These are phyloP conservation scores for Papilio polytes DNA, from an alignment of 1,140 invertebrate genomes.

Conservation along the genomic window DNA sequence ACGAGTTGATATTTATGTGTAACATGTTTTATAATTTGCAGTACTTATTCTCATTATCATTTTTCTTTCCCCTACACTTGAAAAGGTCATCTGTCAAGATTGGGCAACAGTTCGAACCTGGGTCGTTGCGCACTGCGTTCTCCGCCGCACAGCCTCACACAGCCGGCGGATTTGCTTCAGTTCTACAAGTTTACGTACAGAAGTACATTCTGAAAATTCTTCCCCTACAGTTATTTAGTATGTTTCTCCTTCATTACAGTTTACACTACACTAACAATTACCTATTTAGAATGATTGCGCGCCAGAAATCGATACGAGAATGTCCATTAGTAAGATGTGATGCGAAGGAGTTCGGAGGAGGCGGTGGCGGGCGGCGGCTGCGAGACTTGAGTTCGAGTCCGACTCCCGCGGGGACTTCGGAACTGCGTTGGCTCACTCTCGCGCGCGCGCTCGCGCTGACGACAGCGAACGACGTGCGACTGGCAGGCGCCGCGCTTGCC, in stretches of 20 bases:
- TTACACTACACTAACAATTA: neutral
- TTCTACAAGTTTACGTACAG: too few species aligned
- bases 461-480: neutral
- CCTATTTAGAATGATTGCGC: neutral
- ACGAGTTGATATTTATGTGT: too few species aligned
- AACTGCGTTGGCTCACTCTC: conserved; percentile 44
- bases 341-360: neutral
- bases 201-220: too few species aligned
- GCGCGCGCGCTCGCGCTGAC: neutral
- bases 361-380: conserved; percentile 17
- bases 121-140: too few species aligned
- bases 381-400: conserved; percentile 45
- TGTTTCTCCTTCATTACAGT: neutral
- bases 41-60: too few species aligned
- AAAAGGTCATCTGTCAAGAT: too few species aligned
- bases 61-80: too few species aligned
- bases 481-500: neutral
- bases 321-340: neutral
- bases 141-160: too few species aligned
- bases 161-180: too few species aligned
- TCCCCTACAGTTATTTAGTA: too few species aligned
- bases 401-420: conserved; percentile 55
- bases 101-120: too few species aligned
- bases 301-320: neutral
- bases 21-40: too few species aligned